Evolutionary conservation across 92 coral and sea anemone species (phyloP).

Genomic region (Anthopleura xanthogrammica): DNA sequence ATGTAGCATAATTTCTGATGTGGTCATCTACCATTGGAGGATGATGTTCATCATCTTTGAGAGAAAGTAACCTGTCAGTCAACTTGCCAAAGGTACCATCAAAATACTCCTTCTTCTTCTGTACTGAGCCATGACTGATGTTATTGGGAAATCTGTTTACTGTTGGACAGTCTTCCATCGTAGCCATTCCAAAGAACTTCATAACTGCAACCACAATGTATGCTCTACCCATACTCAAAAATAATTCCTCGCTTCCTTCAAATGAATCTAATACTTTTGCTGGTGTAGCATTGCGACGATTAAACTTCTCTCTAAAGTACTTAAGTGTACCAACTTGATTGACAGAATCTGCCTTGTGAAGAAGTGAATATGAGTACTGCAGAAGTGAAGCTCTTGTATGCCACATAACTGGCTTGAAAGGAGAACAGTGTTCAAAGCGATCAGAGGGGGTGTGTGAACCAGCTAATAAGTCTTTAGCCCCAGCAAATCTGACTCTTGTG

Average conservation of each 20-base stretch:
- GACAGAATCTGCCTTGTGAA: slow-evolving; percentile 69
- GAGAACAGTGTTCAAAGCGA: slow-evolving; percentile 66
- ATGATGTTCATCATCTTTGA: slow-evolving; percentile 21
- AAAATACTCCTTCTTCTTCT: slow-evolving; percentile 48
- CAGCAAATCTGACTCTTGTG: slow-evolving; percentile 65
- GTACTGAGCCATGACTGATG: slow-evolving; percentile 23
- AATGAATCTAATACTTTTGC: slow-evolving; percentile 72
- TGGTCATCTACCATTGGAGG: slow-evolving; percentile 20
- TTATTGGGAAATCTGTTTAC: slow-evolving; percentile 50
- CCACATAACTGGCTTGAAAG: slow-evolving; percentile 73
- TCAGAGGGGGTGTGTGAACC: slow-evolving; percentile 78
- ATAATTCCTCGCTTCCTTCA: slow-evolving; percentile 76
- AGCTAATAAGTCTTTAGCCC: slow-evolving; percentile 54
- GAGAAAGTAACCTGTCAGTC: slow-evolving; percentile 41
- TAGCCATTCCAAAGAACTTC: slow-evolving; percentile 65
- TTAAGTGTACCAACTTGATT: slow-evolving; percentile 68
- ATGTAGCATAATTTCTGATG: slow-evolving; percentile 34
- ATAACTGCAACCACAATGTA: slow-evolving; percentile 65
- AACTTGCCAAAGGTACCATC: slow-evolving; percentile 50
- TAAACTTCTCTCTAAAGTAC: slow-evolving; percentile 72
- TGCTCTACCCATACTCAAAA: slow-evolving; percentile 71
- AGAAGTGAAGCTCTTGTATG: slow-evolving; percentile 67
- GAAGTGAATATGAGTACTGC: slow-evolving; percentile 64
- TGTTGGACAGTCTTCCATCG: slow-evolving; percentile 49
- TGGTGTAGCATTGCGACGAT: slow-evolving; percentile 66